These are phyloP conservation scores for Neosilurus hyrtlii DNA, from an alignment of 2,797 vertebrate genomes.

Conservation along the genomic window DNA sequence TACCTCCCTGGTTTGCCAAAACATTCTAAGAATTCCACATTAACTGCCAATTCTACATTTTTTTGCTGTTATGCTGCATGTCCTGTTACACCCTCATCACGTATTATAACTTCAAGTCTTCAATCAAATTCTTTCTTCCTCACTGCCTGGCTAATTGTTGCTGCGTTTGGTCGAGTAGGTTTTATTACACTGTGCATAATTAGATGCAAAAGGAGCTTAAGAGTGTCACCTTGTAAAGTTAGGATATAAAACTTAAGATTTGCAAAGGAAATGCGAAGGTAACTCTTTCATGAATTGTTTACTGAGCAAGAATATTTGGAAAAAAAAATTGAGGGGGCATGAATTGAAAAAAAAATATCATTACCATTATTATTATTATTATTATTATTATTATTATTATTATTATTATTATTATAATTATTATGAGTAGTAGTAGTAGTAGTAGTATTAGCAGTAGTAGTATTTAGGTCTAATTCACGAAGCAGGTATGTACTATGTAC, in stretches of 20 bases:
- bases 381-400: no score
- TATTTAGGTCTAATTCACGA: neutral
- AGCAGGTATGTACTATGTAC: neutral
- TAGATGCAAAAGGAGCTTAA: neutral
- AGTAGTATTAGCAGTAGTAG: no score
- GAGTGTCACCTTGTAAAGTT: constrained; percentile 24
- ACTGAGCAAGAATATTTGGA: neutral
- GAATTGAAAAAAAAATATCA: neutral
- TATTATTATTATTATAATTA: no score
- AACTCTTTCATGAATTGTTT: neutral
- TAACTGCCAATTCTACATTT: neutral
- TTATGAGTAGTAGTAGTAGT: no score
- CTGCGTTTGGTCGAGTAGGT: constrained; percentile 9
- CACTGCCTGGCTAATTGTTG: constrained; percentile 7
- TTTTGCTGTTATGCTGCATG: neutral
- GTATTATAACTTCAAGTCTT: constrained; percentile 7
- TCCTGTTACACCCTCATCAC: neutral
- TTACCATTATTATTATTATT: no score
- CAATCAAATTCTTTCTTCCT: constrained; percentile 22
- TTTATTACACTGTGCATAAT: constrained; percentile 1
- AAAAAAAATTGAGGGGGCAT: neutral
- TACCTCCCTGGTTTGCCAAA: constrained; percentile 15
- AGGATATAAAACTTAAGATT: constrained; percentile 1
- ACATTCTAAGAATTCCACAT: neutral
- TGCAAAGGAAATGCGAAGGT: neutral